Evolutionary conservation across 2,888 invertebrate species (phyloP).

Genomic region (Perizoma affinitatum): DNA sequence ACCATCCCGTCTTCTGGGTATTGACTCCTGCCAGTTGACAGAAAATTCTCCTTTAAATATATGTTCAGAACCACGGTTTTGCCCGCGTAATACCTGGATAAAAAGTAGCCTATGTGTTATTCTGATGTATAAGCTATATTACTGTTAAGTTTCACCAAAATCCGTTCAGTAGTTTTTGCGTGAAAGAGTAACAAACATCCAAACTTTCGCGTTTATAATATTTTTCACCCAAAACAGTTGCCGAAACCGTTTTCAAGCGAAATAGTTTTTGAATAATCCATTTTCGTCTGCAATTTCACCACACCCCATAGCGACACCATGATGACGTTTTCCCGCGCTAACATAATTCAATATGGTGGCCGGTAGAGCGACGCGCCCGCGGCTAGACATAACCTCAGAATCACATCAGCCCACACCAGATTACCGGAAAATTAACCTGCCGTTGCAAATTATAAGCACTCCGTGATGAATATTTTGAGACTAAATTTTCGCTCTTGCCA

Average conservation of each 20-base stretch:
- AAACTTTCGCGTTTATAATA: too few species aligned
- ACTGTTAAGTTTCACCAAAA: too few species aligned
- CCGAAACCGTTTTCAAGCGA: not conserved
- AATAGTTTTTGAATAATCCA: constrained; percentile 21
- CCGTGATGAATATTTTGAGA: constrained; percentile 33
- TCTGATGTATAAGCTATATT: too few species aligned
- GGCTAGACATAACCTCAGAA: constrained; percentile 70
- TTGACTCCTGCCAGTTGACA: not conserved
- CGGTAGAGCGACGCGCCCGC: constrained; percentile 54
- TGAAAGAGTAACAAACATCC: too few species aligned
- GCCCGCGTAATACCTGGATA: too few species aligned
- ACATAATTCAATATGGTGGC: constrained; percentile 67
- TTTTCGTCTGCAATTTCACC: constrained; percentile 47
- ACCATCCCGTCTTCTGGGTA: not conserved
- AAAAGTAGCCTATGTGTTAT: too few species aligned
- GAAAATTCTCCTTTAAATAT: too few species aligned
- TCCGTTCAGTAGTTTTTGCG: too few species aligned
- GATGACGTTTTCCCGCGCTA: constrained; percentile 50
- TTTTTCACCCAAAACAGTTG: not conserved
- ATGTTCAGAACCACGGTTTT: too few species aligned
- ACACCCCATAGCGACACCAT: constrained; percentile 36
- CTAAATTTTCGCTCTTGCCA: constrained; percentile 2
- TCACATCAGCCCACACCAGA: constrained; percentile 65
- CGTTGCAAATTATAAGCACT: constrained; percentile 51
- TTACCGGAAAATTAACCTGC: constrained; percentile 70